Percentiles rank a stretch among this genome's conserved stretches.
phyloP scores from a whole-genome alignment of 2,888 invertebrate species.

The Atrina japonica region DNA sequence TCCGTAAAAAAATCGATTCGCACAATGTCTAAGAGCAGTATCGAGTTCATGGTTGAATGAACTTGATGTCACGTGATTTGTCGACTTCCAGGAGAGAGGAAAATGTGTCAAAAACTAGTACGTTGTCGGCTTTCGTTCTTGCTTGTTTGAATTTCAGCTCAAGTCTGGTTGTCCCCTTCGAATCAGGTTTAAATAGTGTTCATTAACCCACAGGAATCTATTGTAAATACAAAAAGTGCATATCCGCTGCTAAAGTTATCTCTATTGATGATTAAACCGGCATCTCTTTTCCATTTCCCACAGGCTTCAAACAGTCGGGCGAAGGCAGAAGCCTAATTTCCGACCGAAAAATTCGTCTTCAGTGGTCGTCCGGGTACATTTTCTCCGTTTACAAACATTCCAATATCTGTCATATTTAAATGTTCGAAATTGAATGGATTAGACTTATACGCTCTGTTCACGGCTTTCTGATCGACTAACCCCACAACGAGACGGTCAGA shows the following conservation, averaged over 20 bases:
- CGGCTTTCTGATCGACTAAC: slow-evolving; percentile 20
- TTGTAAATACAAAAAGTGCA: slow-evolving; percentile 30
- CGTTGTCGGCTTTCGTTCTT: slow-evolving; percentile 6
- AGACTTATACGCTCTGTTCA: slow-evolving; percentile 28
- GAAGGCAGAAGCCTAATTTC: slow-evolving; percentile 17
- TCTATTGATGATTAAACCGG: slow-evolving; percentile 13
- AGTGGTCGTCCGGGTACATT: slow-evolving; percentile 24
- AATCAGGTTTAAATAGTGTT: slow-evolving; percentile 30
- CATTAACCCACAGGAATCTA: slow-evolving; percentile 10
- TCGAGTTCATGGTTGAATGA: slow-evolving; percentile 32
- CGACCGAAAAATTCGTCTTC: slow-evolving; percentile 25
- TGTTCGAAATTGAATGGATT: slow-evolving; percentile 38
- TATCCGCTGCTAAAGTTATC: slow-evolving; percentile 27
- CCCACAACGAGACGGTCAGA: slow-evolving; percentile 15
- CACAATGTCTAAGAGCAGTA: slow-evolving; percentile 13
- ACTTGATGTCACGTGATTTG: slow-evolving; percentile 34
- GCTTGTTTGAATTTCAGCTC: too few relatives aligned
- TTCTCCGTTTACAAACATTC: slow-evolving; percentile 28
- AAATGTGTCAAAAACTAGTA: slow-evolving; percentile 14
- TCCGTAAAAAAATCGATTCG: slow-evolving; percentile 2
- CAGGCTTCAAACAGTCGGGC: slow-evolving; percentile 35
- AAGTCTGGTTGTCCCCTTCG: slow-evolving; percentile 30
- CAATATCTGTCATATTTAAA: slow-evolving; percentile 12
- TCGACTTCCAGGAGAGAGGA: too few relatives aligned
- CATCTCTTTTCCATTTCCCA: too few relatives aligned